Evolutionary conservation across 2,888 invertebrate species (phyloP).

Genomic region (Timandra comae): DNA sequence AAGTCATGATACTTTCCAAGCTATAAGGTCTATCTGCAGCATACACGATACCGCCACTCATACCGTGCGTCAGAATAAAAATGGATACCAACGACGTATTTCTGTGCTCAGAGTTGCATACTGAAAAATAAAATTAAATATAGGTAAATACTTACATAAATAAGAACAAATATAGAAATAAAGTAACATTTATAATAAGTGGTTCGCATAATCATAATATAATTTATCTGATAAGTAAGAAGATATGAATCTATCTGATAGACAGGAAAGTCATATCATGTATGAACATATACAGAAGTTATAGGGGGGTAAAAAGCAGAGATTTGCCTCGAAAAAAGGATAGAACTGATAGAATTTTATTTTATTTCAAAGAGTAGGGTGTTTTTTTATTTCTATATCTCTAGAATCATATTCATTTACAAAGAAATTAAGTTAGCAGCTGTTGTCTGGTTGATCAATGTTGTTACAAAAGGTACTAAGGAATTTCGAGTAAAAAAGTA

Average conservation of each 20-base stretch:
- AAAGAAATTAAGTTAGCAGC: too few relatives aligned
- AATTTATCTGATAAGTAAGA: not conserved
- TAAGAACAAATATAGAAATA: not conserved
- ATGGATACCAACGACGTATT: slow-evolving; percentile 35
- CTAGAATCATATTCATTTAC: too few relatives aligned
- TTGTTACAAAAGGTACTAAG: too few relatives aligned
- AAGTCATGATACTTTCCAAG: slow-evolving; percentile 8
- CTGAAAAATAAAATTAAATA: slow-evolving; percentile 19
- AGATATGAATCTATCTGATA: not conserved
- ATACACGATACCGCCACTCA: slow-evolving; percentile 8
- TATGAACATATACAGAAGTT: too few relatives aligned
- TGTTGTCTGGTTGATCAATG: too few relatives aligned
- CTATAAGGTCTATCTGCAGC: slow-evolving; percentile 15
- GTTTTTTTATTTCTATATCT: too few relatives aligned
- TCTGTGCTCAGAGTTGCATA: slow-evolving; percentile 29
- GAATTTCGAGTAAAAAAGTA: too few relatives aligned
- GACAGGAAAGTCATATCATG: not conserved
- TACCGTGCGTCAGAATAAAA: slow-evolving; percentile 39
- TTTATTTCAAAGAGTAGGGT: too few relatives aligned
- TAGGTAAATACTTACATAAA: not conserved
- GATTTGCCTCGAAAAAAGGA: too few relatives aligned
- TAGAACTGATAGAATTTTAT: too few relatives aligned
- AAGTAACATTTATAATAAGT: not conserved
- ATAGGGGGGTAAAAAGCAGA: too few relatives aligned
- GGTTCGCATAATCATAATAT: not conserved